These are phyloP conservation scores for Eretmocerus hayati DNA, from an alignment of 2,888 invertebrate species.

Conservation along the genomic window DNA sequence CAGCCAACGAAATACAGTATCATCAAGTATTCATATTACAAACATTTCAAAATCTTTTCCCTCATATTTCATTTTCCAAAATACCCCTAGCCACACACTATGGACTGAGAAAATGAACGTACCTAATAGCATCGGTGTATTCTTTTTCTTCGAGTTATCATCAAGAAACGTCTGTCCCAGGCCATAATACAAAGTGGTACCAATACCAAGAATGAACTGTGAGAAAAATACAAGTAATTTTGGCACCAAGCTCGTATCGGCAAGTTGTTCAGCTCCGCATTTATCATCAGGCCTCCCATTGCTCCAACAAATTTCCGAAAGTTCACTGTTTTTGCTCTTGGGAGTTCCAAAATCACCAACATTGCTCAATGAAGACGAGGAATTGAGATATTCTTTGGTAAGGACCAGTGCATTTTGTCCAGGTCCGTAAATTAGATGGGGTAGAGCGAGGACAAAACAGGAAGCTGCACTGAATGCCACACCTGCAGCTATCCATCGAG, in stretches of 20 bases:
- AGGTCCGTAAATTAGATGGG: conserved; percentile 58
- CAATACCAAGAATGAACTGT: conserved; percentile 63
- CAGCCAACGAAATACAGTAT: too few species aligned
- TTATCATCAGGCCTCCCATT: conserved; percentile 34
- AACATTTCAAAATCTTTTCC: too few species aligned
- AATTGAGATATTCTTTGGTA: conserved; percentile 46
- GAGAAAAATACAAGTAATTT: conserved; percentile 58
- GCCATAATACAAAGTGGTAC: conserved; percentile 60
- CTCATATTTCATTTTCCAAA: too few species aligned
- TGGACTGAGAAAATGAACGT: too few species aligned
- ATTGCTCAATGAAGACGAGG: conserved; percentile 33
- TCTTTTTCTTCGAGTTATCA: conserved; percentile 61
- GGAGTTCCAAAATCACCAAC: conserved; percentile 7
- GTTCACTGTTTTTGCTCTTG: conserved; percentile 23
- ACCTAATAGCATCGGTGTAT: conserved; percentile 58
- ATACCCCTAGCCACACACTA: too few species aligned
- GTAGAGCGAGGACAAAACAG: conserved; percentile 55
- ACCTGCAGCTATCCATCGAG: conserved; percentile 62
- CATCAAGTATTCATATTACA: too few species aligned
- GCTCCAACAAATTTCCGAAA: conserved; percentile 36
- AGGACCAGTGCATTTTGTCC: conserved; percentile 50
- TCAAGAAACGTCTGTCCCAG: conserved; percentile 64
- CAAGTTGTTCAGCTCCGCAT: conserved; percentile 45
- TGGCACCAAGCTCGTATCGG: conserved; percentile 48
- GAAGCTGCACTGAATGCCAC: conserved; percentile 55